Conservation (phyloP, 2,797 vertebrate genomes). For the Arctocebus calabarensis region DNA sequence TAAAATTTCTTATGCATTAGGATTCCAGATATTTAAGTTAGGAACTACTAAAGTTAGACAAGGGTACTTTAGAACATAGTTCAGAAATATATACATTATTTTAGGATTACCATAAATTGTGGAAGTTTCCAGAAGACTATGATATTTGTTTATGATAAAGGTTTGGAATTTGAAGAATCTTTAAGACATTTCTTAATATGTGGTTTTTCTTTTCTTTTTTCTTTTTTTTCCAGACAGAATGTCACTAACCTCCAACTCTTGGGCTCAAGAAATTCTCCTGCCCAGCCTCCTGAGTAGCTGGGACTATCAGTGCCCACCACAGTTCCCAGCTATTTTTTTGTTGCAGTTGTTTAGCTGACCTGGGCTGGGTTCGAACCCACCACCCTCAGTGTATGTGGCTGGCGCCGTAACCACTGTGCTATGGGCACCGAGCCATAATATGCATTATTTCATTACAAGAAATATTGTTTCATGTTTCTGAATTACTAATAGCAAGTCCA, state of each 20-base stretch:
- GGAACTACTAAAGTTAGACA: neutral
- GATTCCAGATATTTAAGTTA: neutral
- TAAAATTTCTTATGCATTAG: neutral
- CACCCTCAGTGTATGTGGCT: too few relatives aligned
- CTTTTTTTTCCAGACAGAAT: too few relatives aligned
- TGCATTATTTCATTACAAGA: neutral
- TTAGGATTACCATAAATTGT: conserved; percentile 32
- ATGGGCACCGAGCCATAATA: neutral
- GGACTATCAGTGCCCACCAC: too few relatives aligned
- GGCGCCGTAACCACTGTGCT: too few relatives aligned
- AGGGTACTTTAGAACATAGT: neutral
- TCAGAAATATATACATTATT: neutral
- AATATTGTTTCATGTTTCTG: neutral
- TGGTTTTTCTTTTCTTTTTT: neutral
- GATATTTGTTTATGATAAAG: neutral
- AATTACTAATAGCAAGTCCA: neutral
- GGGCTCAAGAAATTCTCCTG: too few relatives aligned
- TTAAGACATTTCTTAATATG: neutral
- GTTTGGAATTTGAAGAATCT: conserved; percentile 20
- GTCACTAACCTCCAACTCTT: too few relatives aligned
- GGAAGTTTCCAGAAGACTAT: neutral
- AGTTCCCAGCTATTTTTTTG: too few relatives aligned
- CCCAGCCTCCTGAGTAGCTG: too few relatives aligned
- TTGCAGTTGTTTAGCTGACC: too few relatives aligned
- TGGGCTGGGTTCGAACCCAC: too few relatives aligned